Evolutionary conservation across 2,888 invertebrate species (phyloP).

Genomic region (Drosophila fulvimacula): DNA sequence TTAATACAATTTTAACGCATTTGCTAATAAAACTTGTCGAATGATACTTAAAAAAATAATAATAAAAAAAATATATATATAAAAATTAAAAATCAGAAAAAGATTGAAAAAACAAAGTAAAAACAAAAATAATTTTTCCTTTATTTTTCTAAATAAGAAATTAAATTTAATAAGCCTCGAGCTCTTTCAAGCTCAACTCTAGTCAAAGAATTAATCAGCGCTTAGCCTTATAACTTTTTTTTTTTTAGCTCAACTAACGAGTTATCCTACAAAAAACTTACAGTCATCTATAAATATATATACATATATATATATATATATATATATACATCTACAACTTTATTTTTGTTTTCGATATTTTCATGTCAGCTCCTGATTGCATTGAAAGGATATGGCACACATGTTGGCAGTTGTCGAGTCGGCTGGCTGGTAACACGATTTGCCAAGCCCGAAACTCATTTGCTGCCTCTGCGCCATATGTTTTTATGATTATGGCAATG

Average conservation of each 20-base stretch:
- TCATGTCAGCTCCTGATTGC: conserved; percentile 2
- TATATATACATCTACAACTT: background rate
- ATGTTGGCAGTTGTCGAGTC: conserved; percentile 12
- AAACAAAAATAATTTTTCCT: too few species aligned
- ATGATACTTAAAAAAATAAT: too few species aligned
- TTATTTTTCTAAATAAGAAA: too few species aligned
- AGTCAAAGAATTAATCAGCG: background rate
- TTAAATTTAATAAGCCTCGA: too few species aligned
- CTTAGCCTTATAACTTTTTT: too few species aligned
- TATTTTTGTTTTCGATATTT: background rate
- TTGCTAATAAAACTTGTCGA: too few species aligned
- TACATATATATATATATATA: too few species aligned
- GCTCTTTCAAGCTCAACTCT: background rate
- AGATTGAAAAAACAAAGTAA: too few species aligned
- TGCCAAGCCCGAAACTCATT: conserved; percentile 25
- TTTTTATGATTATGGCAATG: conserved; percentile 77
- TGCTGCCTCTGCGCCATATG: conserved; percentile 25
- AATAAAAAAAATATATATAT: too few species aligned
- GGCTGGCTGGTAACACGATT: conserved; percentile 4
- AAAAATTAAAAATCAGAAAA: too few species aligned
- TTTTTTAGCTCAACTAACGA: background rate
- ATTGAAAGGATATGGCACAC: conserved; percentile 9
- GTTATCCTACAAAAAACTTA: background rate
- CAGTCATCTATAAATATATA: background rate
- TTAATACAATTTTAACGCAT: too few species aligned